Evolutionary conservation across 1,140 invertebrate genomes (phyloP), one percentile per base, ranked within the genome.

Genomic region (Lordiphosa mommai): DNA sequence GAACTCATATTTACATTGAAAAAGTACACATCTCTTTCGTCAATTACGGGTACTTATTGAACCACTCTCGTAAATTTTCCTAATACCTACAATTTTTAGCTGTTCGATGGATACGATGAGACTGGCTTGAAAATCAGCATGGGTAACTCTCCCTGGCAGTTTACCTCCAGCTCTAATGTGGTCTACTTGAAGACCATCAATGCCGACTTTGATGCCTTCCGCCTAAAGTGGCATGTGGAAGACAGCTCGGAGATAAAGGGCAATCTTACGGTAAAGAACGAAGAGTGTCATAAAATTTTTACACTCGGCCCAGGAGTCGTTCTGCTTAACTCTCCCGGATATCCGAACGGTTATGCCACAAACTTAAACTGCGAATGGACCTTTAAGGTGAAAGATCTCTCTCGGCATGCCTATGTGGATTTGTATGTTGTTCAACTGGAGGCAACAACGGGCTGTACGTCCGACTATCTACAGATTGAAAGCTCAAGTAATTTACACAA

Each of bases 331-430:
- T 95, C 95, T 33, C 96, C 96, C 0, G 94, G 95, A 33, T 98
- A 92, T 89, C 96, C 96, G 0, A 10, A 88, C n/a, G 91, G 91
- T 8, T 97, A 98, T 87, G 89, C 69, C 1, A 58, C 89, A 12
- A 92, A 94, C 79, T 67, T 94, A 8, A 89, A 93, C 10, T 98
- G 96, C 82, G 90, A 92, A 68, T 98, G 96, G 96, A 90, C 92
- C 2, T 91, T 96, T 49, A 90, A 90, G 59, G 86, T 92, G 3
- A 86, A 90, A 5, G 65, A 82, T 38, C 71, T 89, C 5, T 90
- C 91, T 4, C 89, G 91, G 12, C 94, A 95, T 77, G 71, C 94
- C 7, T 67, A 53, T 23, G 49, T 94, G 0, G 70, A 73, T 34
- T 91, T 94, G 61, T 59, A 77, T 2, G 65, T 88, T 0, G 88